Percentiles rank a stretch among this genome's conserved stretches.
These are phyloP conservation scores for Tolypeutes matacus DNA, from an alignment of 2,797 vertebrate genomes.

Conservation along the genomic window DNA sequence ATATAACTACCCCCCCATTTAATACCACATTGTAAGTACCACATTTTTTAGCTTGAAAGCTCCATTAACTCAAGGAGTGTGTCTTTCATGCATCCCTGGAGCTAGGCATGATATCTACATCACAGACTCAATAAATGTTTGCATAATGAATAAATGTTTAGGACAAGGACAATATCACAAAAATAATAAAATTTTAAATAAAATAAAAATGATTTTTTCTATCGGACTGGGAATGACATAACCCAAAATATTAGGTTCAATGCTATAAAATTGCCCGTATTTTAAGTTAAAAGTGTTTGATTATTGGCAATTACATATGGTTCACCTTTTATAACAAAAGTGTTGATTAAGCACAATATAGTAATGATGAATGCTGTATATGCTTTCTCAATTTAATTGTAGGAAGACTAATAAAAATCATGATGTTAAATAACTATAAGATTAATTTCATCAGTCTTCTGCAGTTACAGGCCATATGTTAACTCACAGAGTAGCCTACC, in stretches of 20 bases:
- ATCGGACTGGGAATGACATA: background rate
- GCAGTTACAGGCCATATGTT: background rate
- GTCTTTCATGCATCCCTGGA: background rate
- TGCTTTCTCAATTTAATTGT: background rate
- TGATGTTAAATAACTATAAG: background rate
- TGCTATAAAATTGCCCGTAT: background rate
- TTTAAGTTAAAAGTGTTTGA: background rate
- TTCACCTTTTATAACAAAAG: slow-evolving; percentile 9
- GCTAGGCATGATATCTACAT: background rate
- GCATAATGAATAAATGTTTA: slow-evolving; percentile 25
- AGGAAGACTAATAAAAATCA: slow-evolving; percentile 40
- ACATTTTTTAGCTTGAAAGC: background rate
- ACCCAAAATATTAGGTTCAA: background rate
- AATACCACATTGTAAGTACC: background rate
- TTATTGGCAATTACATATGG: slow-evolving; percentile 28
- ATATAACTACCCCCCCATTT: background rate
- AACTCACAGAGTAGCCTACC: slow-evolving; percentile 13
- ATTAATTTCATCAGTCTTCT: slow-evolving; percentile 36
- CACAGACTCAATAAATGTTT: slow-evolving; percentile 8
- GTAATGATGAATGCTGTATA: background rate
- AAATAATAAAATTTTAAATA: no score
- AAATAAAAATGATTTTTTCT: background rate
- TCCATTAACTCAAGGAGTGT: background rate
- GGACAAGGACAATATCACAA: background rate
- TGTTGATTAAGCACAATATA: slow-evolving; percentile 14